Evolutionary conservation across 92 coral and sea anemone species (phyloP), one percentile per base, ranked within the genome.

Genomic region (Epizoanthus stellaris): DNA sequence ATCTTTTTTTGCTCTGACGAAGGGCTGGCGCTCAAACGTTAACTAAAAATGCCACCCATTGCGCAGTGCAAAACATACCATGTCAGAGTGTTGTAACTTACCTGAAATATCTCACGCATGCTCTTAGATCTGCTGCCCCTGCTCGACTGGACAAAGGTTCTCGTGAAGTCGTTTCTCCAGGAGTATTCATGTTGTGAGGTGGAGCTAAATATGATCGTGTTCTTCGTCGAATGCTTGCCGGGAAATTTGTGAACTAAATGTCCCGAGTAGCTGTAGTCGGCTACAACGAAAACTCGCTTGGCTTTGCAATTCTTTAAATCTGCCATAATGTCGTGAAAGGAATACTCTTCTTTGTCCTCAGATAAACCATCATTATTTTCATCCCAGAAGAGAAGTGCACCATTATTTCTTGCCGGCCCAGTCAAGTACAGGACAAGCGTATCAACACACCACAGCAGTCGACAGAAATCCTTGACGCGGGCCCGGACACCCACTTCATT

Each of bases 201-300:
- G 17, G 98, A 94, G 4, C 91, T 82, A 12, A 92, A 12, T 7
- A 93, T 91, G 61, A 90, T 77, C 20, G 86, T 73, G 61, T 88
- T 87, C 59, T 62, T 20, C 1, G 85, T 73, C 13, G 58, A 52
- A 53, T 90, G 92, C 8, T 91, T 82, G 53, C 74, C 81, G 23
- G 76, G 71, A 6, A 94, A 79, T 66, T 85, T 95, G 54, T 90
- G 89, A 20, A 89, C 79, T 72, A 97, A 84, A 42, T 88, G 93
- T 6, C 98, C 99, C 3, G 99, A 95, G 38, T 94, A 97, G 81
- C 98, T 97, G 75, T 97, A 92, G 74, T 97, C 99, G 5, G 99
- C 98, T 76, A 97, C 89, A 60, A 97, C 73, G 56, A 82, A 89
- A 70, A 97, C 89, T 8, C 91, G 94, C 58, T 85, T 90, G 13